Evolutionary conservation across 2,888 invertebrate species (phyloP).

Genomic region (Pimpla rufipes): DNA sequence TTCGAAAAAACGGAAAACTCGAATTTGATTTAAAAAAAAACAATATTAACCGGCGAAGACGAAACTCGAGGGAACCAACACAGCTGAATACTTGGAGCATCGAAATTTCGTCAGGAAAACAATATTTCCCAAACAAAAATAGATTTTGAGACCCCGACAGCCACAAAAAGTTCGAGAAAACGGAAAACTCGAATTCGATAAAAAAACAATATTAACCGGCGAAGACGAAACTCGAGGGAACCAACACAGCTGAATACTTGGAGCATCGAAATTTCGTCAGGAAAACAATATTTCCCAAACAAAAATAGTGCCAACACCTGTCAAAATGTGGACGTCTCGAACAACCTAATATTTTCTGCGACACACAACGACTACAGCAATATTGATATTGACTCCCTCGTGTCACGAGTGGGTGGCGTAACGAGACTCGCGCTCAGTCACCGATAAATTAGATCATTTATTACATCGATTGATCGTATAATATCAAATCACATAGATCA

Average conservation of each 20-base stretch:
- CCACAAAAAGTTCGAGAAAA: conserved; percentile 15
- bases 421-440: neutral
- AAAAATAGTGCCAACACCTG: neutral
- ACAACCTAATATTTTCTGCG: neutral
- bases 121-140: conserved; percentile 1
- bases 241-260: no score
- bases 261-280: no score
- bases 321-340: neutral
- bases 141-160: conserved; percentile 12
- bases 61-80: neutral
- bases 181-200: conserved; percentile 6
- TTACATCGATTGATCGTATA: neutral
- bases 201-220: no score
- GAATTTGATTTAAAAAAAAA: conserved; percentile 17
- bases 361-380: neutral
- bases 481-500: conserved; percentile 9
- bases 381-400: neutral
- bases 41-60: neutral
- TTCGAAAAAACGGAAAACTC: conserved; percentile 14
- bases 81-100: no score
- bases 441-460: neutral
- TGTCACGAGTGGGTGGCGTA: neutral
- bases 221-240: no score
- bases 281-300: neutral
- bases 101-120: neutral